Base-by-base conservation (phyloP, 2,888 invertebrate species). In the Oegoconia quadripuncta region DNA sequence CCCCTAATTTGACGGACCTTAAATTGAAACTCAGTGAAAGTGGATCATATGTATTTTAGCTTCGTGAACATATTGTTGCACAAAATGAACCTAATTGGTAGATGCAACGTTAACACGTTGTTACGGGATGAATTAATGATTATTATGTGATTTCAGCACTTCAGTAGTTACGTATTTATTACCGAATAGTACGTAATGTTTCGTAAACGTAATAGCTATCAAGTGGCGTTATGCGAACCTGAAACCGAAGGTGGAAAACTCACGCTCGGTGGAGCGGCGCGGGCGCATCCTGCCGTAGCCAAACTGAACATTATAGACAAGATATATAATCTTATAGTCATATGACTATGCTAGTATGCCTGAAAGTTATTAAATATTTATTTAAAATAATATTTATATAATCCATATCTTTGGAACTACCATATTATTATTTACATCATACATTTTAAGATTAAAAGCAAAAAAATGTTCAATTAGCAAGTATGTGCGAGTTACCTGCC, bases 181-280 rank as follows among this genome's bases (percentile, higher is more conserved):
- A 86, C 73, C 74, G 75, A 80, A 81, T 76, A 74, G 57, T 68
- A 77, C 81, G 81, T 84, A 86, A 87, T 77, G 68, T 77, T 78
- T 74, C 70, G 79, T 77, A 81, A 83, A 76, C 67, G 67, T 81
- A 76, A 83, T 77, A 73, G 70, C 78, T 79, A 82, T 81, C 73
- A 68, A 67, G 73, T 70, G 52, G 59, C 60, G 74, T 84, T 82
- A 81, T 69, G 80, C 64, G 76, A 73, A 64, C 66, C 79, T 81
- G 83, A 84, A 86, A 81, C 74, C 78, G 74, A 84, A 82, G 74
- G 83, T 84, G 83, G 82, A 86, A 84, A 78, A 78, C 81, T 84
- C 75, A 84, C 66, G 86, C 83, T 80, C 70, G 58, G 74, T 65
- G 64, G 64, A 81, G 82, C 82, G 75, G 61, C 63, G 50, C 48